Evolutionary conservation across 2,888 invertebrate species (phyloP).

Genomic region (Eilema caniola): DNA sequence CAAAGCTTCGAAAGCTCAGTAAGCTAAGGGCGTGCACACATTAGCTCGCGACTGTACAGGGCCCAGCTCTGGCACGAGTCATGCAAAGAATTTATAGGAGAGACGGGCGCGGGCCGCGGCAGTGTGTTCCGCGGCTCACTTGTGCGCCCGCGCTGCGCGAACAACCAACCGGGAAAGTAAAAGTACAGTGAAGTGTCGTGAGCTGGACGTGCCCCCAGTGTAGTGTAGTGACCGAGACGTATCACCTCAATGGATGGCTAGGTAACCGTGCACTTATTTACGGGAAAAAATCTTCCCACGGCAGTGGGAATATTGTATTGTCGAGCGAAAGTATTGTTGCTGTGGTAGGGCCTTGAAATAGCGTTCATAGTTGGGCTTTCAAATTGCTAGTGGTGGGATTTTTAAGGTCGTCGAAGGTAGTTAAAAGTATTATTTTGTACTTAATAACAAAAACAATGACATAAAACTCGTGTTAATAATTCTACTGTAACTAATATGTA

Average conservation of each 20-base stretch:
- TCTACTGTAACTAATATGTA: background rate
- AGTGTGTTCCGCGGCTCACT: slow-evolving; percentile 61
- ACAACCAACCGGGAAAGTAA: slow-evolving; percentile 61
- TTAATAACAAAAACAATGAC: background rate
- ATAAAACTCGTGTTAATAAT: background rate
- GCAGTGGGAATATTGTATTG: slow-evolving; percentile 53
- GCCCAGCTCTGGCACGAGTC: slow-evolving; percentile 80
- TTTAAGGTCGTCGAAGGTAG: background rate
- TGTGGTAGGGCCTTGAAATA: slow-evolving; percentile 48
- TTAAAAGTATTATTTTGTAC: background rate
- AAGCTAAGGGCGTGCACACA: slow-evolving; percentile 61
- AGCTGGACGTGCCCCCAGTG: slow-evolving; percentile 51
- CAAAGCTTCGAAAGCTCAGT: slow-evolving; percentile 13
- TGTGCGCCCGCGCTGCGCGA: slow-evolving; percentile 45
- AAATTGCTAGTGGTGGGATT: background rate
- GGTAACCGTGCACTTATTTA: slow-evolving; percentile 59
- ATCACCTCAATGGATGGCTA: slow-evolving; percentile 77
- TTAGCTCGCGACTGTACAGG: slow-evolving; percentile 76
- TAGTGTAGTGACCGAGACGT: slow-evolving; percentile 62
- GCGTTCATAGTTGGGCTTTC: slow-evolving; percentile 11
- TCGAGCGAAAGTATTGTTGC: slow-evolving; percentile 53
- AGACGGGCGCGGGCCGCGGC: slow-evolving; percentile 72
- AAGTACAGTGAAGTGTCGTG: slow-evolving; percentile 59
- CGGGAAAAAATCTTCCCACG: slow-evolving; percentile 51
- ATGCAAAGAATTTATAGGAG: slow-evolving; percentile 84